A percentile compares a stretch with the other conserved stretches of the same genome.
These are phyloP conservation scores for Beaufortia kweichowensis DNA, from an alignment of 2,113 vertebrate species.

Conservation along the genomic window DNA sequence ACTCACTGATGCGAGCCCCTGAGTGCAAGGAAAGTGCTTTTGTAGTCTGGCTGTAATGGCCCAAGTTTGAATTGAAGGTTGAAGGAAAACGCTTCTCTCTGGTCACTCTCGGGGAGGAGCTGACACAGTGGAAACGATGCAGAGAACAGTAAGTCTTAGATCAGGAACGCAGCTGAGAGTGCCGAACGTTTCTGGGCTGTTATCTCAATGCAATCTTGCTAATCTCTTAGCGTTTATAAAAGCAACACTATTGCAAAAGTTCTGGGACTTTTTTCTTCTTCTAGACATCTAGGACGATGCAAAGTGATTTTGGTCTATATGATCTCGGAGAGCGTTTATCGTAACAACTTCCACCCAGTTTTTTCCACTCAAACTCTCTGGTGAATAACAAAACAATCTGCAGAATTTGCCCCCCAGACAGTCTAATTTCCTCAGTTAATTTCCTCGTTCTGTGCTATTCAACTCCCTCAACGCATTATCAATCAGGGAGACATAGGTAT, in stretches of 20 bases:
- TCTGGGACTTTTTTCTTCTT: constrained; percentile 20
- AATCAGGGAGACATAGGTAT: constrained; percentile 31
- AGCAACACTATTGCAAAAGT: constrained; percentile 44
- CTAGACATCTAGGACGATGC: constrained; percentile 20
- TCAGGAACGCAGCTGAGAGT: constrained; percentile 65
- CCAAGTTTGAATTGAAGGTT: constrained; percentile 85
- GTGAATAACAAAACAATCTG: constrained; percentile 41
- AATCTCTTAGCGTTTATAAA: constrained; percentile 62
- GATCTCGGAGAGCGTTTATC: not conserved
- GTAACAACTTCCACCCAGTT: constrained; percentile 23
- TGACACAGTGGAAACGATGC: constrained; percentile 80
- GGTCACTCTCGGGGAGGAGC: constrained; percentile 75
- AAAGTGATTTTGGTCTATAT: constrained; percentile 10
- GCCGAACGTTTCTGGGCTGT: constrained; percentile 68
- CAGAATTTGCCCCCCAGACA: constrained; percentile 34
- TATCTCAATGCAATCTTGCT: constrained; percentile 72
- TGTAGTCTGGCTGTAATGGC: constrained; percentile 84
- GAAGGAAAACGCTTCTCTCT: constrained; percentile 80
- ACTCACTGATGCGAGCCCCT: constrained; percentile 78
- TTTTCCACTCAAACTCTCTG: constrained; percentile 17
- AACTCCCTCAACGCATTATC: constrained; percentile 25
- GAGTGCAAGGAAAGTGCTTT: constrained; percentile 83
- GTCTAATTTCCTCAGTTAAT: constrained; percentile 34
- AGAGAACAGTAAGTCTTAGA: constrained; percentile 69
- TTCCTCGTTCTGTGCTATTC: constrained; percentile 29